Percentiles rank a stretch among this genome's conserved stretches.
Conservation (phyloP, 2,113 vertebrate species). For the Centropus bengalensis region DNA sequence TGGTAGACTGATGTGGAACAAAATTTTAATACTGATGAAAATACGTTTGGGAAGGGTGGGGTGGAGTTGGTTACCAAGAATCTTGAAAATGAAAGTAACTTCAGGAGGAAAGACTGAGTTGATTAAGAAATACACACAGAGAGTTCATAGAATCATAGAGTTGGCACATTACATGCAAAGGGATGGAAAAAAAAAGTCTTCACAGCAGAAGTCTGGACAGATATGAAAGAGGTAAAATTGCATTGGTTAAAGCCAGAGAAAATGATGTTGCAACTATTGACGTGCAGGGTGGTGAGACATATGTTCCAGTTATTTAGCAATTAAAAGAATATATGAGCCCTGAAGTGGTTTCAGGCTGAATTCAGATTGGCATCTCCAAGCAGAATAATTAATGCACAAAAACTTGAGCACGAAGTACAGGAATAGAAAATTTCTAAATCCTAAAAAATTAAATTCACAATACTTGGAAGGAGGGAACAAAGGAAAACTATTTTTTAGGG, state of each 20-base stretch:
- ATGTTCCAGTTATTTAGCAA: conserved; percentile 61
- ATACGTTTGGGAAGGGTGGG: background rate
- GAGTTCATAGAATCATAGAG: too few relatives aligned
- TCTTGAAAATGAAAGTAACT: background rate
- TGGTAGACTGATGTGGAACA: background rate
- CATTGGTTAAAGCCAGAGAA: conserved; percentile 38
- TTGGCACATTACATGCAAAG: background rate
- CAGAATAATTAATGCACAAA: background rate
- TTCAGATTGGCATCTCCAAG: conserved; percentile 3
- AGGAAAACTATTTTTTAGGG: background rate
- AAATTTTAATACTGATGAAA: background rate
- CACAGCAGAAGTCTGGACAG: conserved; percentile 22
- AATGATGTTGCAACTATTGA: conserved; percentile 58
- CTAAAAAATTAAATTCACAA: background rate
- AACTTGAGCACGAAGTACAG: background rate
- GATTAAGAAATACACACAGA: background rate
- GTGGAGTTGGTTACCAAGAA: background rate
- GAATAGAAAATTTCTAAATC: background rate
- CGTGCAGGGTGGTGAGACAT: conserved; percentile 45
- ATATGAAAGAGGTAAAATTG: conserved; percentile 46
- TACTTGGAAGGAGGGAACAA: background rate
- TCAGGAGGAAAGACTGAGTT: background rate
- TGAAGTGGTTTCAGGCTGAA: conserved; percentile 38
- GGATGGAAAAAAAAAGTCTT: background rate
- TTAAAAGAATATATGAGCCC: conserved; percentile 61